These are phyloP conservation scores for Falco punctatus DNA, from an alignment of 2,113 vertebrate genomes.

Conservation along the genomic window DNA sequence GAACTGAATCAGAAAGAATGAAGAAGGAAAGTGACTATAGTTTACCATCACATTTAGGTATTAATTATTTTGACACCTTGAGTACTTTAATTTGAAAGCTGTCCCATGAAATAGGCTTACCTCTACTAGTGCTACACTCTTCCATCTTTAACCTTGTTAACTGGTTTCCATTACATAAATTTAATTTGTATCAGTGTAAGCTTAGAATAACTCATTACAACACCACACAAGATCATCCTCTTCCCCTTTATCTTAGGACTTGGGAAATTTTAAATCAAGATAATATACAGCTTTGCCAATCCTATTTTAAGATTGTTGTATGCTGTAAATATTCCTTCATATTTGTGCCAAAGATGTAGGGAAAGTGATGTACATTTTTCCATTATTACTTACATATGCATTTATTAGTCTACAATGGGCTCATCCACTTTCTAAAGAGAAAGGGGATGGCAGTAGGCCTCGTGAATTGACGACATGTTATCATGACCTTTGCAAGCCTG, in stretches of 20 bases:
- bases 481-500: constrained; percentile 36
- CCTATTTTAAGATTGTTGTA: background rate
- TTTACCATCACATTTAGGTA: background rate
- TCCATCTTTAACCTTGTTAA: background rate
- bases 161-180: background rate
- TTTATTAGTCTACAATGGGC: background rate
- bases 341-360: background rate
- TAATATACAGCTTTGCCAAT: background rate
- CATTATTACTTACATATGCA: background rate
- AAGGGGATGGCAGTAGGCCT: background rate
- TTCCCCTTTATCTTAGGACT: background rate
- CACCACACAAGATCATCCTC: background rate
- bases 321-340: background rate
- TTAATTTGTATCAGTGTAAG: background rate
- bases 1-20: background rate
- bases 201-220: background rate
- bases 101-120: background rate
- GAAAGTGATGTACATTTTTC: background rate
- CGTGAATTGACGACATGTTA: constrained; percentile 29
- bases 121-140: background rate
- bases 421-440: background rate
- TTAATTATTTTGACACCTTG: background rate
- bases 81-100: background rate
- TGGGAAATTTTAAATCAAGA: background rate
- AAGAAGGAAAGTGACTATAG: background rate